Conservation (phyloP, 2,113 vertebrate genomes). For the Siphamia tubifer region DNA sequence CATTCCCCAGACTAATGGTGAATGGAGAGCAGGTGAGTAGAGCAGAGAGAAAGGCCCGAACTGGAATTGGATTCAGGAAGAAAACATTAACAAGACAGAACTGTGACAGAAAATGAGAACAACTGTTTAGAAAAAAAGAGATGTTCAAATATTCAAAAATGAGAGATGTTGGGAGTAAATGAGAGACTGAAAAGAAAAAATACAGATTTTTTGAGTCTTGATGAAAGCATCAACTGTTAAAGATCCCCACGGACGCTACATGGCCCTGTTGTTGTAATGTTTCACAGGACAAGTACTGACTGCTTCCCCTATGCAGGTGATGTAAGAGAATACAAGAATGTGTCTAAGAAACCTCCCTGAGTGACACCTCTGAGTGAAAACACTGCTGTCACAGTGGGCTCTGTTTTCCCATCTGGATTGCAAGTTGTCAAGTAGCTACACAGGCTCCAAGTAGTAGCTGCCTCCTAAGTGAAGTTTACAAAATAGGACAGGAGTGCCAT, state of each 20-base stretch:
- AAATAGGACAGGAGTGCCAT: constrained; percentile 11
- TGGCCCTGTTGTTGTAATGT: not conserved
- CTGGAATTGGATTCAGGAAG: too few relatives aligned
- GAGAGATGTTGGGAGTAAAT: not conserved
- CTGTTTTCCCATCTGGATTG: constrained; percentile 35
- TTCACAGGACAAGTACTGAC: not conserved
- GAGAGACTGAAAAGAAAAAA: constrained; percentile 5
- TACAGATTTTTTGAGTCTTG: not conserved
- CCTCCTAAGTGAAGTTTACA: constrained; percentile 29
- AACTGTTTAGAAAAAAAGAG: not conserved
- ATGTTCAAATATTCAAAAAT: not conserved
- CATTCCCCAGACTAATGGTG: too few relatives aligned
- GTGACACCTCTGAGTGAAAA: constrained; percentile 37
- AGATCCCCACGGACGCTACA: not conserved
- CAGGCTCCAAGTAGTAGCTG: constrained; percentile 23
- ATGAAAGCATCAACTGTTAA: not conserved
- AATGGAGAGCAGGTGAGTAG: too few relatives aligned
- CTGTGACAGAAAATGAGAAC: too few relatives aligned
- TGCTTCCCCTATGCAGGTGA: not conserved
- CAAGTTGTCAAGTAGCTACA: constrained; percentile 20
- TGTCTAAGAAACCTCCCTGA: constrained; percentile 11
- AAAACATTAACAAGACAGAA: too few relatives aligned
- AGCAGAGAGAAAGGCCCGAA: too few relatives aligned
- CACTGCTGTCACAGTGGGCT: constrained; percentile 4
- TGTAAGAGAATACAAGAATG: not conserved